Evolutionary conservation across 2,888 invertebrate species (phyloP).

Genomic region (Ptychoptera albimana): DNA sequence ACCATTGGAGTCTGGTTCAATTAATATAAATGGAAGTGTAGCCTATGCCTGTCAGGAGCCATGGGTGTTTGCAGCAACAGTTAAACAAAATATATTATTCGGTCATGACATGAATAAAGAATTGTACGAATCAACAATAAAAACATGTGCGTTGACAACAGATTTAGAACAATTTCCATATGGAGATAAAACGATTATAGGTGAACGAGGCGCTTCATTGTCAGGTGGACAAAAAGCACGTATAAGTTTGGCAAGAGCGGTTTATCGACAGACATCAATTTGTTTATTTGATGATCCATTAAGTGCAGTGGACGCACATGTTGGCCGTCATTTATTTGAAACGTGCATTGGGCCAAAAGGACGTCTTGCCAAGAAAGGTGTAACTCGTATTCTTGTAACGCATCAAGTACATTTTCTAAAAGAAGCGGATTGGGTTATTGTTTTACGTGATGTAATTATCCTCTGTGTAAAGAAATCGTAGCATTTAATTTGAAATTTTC

Average conservation of each 20-base stretch:
- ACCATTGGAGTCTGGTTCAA: conserved; percentile 33
- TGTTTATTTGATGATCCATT: conserved; percentile 61
- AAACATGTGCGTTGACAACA: conserved; percentile 27
- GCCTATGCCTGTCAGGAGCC: conserved; percentile 74
- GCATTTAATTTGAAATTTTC: conserved; percentile 19
- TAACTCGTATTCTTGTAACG: conserved; percentile 54
- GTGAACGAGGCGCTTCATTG: conserved; percentile 40
- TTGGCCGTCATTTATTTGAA: conserved; percentile 51
- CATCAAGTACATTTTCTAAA: conserved; percentile 57
- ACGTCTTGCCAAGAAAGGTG: conserved; percentile 32
- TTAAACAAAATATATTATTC: conserved; percentile 77
- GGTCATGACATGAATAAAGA: conserved; percentile 31
- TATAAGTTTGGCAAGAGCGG: conserved; percentile 16
- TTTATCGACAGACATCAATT: conserved; percentile 42
- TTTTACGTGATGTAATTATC: conserved; percentile 42
- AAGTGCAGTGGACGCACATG: conserved; percentile 57
- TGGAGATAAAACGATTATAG: conserved; percentile 40
- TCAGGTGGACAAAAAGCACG: conserved; percentile 57
- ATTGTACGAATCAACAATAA: conserved; percentile 26
- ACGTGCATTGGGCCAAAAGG: conserved; percentile 40
- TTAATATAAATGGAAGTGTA: conserved; percentile 44
- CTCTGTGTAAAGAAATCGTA: too few relatives aligned
- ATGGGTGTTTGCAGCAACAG: conserved; percentile 64
- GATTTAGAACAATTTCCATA: conserved; percentile 38
- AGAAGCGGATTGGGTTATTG: conserved; percentile 38